Conservation (phyloP, 2,888 invertebrate genomes). For the Apamea epomidion region DNA sequence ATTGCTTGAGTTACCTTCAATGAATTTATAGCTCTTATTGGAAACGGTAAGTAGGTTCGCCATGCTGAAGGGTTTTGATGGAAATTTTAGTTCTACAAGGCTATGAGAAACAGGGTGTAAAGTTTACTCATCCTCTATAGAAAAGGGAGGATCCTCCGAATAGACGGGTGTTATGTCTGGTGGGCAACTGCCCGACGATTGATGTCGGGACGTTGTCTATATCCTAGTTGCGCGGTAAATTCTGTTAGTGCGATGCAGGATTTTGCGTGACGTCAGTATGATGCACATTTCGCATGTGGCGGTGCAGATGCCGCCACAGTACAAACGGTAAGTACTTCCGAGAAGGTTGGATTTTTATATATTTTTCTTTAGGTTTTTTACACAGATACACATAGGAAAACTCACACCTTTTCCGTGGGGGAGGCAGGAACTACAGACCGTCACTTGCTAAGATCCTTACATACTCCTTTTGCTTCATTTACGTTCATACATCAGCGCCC, state of each 20-base stretch:
- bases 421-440: background rate
- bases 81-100: background rate
- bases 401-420: background rate
- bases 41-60: slow-evolving; percentile 59
- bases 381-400: background rate
- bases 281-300: too few species aligned
- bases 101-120: too few species aligned
- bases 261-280: too few species aligned
- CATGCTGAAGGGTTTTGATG: slow-evolving; percentile 12
- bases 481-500: too few species aligned
- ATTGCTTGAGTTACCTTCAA: slow-evolving; percentile 80
- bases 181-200: too few species aligned
- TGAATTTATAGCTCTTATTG: slow-evolving; percentile 79
- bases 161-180: too few species aligned
- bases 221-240: too few species aligned
- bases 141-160: too few species aligned
- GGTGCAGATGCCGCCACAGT: too few species aligned
- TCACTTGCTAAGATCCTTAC: background rate
- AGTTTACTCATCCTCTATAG: too few species aligned
- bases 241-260: too few species aligned
- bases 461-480: background rate
- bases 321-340: background rate
- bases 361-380: background rate
- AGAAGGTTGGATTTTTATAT: background rate
- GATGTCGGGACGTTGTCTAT: too few species aligned